A percentile compares a stretch with the other conserved stretches of the same genome.
Conservation (phyloP, 2,113 vertebrate genomes). For the Halichoeres trimaculatus region DNA sequence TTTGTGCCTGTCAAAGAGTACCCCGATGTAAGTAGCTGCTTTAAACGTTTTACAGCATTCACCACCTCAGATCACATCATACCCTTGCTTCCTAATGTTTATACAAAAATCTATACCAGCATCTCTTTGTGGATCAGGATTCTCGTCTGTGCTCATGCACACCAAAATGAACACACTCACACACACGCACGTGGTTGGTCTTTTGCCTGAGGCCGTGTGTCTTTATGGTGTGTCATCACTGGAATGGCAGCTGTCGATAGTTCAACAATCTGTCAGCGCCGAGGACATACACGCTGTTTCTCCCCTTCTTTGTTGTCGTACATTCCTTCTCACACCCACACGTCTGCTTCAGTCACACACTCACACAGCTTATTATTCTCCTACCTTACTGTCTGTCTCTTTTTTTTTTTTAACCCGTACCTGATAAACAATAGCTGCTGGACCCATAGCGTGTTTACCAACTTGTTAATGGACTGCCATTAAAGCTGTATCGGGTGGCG, state of each 20-base stretch:
- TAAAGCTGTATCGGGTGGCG: constrained; percentile 18
- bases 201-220: constrained; percentile 11
- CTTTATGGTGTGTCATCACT: constrained; percentile 29
- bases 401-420: neutral
- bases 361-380: neutral
- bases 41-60: neutral
- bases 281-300: neutral
- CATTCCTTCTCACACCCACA: neutral
- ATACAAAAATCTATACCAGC: constrained; percentile 10
- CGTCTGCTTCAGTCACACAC: neutral
- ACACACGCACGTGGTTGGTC: neutral
- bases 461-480: constrained; percentile 20
- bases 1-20: constrained; percentile 89
- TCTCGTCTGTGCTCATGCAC: neutral
- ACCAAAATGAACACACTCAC: neutral
- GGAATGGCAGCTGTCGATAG: constrained; percentile 28
- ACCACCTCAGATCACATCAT: no score
- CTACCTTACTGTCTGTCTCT: neutral
- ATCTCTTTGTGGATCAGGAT: no score
- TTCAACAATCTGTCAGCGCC: constrained; percentile 17
- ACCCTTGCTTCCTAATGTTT: neutral
- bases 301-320: neutral
- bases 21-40: constrained; percentile 82
- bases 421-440: neutral
- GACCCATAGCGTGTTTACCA: neutral